Percentiles rank a stretch among this genome's conserved stretches.
These are phyloP conservation scores for Corythucha ciliata DNA, from an alignment of 2,888 invertebrate genomes.

Conservation along the genomic window DNA sequence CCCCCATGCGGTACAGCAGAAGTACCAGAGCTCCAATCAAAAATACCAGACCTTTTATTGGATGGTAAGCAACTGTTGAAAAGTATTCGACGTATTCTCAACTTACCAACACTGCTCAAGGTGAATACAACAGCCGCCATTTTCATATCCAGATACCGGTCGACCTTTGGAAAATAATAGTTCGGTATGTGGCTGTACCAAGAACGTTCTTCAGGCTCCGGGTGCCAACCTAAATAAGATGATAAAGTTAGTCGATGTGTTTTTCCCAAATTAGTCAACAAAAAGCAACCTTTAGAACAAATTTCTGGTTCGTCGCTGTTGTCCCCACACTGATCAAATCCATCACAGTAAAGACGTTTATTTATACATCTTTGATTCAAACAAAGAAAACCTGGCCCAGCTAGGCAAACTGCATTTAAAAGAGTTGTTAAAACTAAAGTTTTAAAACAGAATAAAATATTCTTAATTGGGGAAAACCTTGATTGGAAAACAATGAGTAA, in stretches of 20 bases:
- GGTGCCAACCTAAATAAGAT: slow-evolving; percentile 45
- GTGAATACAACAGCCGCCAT: slow-evolving; percentile 56
- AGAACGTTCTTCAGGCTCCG: slow-evolving; percentile 47
- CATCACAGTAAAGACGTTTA: slow-evolving; percentile 58
- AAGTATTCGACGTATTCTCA: slow-evolving; percentile 1
- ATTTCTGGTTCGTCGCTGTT: slow-evolving; percentile 57
- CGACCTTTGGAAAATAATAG: slow-evolving; percentile 61
- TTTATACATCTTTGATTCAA: slow-evolving; percentile 62
- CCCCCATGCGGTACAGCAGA: slow-evolving; percentile 53
- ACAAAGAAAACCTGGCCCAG: slow-evolving; percentile 59
- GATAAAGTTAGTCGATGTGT: too few relatives aligned
- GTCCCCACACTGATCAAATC: slow-evolving; percentile 68
- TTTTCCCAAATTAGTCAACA: slow-evolving; percentile 8
- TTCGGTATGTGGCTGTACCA: slow-evolving; percentile 61
- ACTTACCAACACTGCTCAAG: slow-evolving; percentile 50
- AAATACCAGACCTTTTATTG: slow-evolving; percentile 45
- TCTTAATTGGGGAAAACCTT: too few relatives aligned
- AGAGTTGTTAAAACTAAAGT: background rate
- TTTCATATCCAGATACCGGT: slow-evolving; percentile 55
- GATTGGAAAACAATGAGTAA: slow-evolving; percentile 60
- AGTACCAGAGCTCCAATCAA: slow-evolving; percentile 54
- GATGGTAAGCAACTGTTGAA: background rate
- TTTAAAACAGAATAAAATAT: too few relatives aligned
- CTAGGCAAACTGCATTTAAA: slow-evolving; percentile 51
- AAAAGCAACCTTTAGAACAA: slow-evolving; percentile 46